Evolutionary conservation across 2,797 vertebrate genomes (phyloP).

Genomic region (Psittacula derbiana): DNA sequence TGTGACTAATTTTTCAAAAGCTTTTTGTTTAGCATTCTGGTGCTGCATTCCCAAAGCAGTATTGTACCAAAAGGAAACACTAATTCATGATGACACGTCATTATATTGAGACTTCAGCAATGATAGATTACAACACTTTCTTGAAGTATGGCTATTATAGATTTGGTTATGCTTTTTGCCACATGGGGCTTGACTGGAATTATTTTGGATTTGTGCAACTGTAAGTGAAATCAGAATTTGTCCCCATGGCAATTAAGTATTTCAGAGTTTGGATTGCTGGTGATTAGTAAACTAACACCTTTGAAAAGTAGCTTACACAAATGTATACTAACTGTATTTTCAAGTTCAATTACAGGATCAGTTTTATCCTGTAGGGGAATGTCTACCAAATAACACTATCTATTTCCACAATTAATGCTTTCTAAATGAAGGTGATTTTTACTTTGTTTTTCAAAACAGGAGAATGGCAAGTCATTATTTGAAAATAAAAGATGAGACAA

Average conservation of each 20-base stretch:
- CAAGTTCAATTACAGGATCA: background rate
- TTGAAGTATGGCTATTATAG: background rate
- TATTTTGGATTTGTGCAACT: background rate
- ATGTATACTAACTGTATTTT: background rate
- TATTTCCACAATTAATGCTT: background rate
- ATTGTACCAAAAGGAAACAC: background rate
- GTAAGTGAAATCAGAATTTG: background rate
- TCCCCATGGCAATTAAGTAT: background rate
- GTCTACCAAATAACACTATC: background rate
- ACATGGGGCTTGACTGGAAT: background rate
- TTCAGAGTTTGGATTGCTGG: background rate
- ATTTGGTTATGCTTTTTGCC: background rate
- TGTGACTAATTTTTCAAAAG: background rate
- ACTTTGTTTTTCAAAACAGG: background rate
- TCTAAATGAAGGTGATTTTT: background rate
- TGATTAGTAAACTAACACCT: background rate
- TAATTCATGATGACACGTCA: background rate
- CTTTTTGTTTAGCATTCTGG: background rate
- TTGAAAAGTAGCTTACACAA: background rate
- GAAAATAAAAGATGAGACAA: background rate
- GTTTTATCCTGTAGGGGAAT: background rate
- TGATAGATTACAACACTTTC: background rate
- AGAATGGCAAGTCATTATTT: background rate
- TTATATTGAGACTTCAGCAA: background rate
- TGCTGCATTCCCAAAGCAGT: background rate